These are phyloP conservation scores for Notamacropus eugenii DNA, from an alignment of 2,797 vertebrate genomes.

Conservation along the genomic window DNA sequence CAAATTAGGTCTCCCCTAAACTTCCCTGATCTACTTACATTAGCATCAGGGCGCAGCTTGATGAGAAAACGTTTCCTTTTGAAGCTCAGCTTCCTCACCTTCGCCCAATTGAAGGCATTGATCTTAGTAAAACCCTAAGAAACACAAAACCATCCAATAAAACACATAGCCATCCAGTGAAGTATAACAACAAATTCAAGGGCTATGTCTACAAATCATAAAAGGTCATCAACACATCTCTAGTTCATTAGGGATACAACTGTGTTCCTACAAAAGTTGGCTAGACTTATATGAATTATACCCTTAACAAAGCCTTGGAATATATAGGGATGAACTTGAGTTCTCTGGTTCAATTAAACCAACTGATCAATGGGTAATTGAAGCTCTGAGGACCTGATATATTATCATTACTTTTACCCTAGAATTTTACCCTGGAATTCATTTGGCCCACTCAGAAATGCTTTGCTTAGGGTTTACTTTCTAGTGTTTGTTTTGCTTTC, in stretches of 20 bases:
- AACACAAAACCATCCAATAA: not conserved
- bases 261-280: not conserved
- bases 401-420: not conserved
- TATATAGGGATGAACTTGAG: not conserved
- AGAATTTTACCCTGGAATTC: not conserved
- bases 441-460: not conserved
- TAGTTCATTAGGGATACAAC: not conserved
- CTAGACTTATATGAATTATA: not conserved
- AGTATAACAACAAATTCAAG: not conserved
- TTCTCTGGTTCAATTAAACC: not conserved
- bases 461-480: not conserved
- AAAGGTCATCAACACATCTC: not conserved
- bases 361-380: not conserved
- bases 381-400: not conserved
- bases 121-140: slow-evolving; percentile 95
- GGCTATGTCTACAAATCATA: not conserved
- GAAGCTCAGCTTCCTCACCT: slow-evolving; percentile 98
- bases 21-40: slow-evolving; percentile 88
- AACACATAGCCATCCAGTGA: not conserved
- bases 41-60: slow-evolving; percentile 95
- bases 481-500: not conserved
- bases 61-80: slow-evolving; percentile 98
- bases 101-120: slow-evolving; percentile 98
- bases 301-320: not conserved
- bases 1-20: not conserved